Evolutionary conservation across 2,888 invertebrate genomes (phyloP).

Genomic region (Cheilosia soror): DNA sequence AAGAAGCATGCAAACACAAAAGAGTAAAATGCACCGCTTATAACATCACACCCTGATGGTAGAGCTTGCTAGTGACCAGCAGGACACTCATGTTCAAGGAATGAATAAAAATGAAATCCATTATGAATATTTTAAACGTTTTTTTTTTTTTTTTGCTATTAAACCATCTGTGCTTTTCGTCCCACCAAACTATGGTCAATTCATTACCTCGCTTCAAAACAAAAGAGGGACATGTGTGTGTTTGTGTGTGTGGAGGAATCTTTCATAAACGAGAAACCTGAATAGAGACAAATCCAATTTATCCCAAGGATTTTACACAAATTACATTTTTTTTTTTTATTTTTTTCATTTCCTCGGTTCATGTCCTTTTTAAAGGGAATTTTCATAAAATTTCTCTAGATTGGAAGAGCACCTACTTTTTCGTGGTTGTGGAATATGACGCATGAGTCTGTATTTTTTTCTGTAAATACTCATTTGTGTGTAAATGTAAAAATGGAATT

Average conservation of each 20-base stretch:
- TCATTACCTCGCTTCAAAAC: slow-evolving; percentile 42
- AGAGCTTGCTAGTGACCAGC: slow-evolving; percentile 12
- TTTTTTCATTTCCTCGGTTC: slow-evolving; percentile 2
- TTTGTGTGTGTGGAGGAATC: neutral
- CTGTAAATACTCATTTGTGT: neutral
- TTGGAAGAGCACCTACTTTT: neutral
- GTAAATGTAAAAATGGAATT: neutral
- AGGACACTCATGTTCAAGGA: slow-evolving; percentile 14
- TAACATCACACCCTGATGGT: slow-evolving; percentile 32
- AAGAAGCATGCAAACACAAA: slow-evolving; percentile 1
- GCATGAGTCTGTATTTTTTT: neutral
- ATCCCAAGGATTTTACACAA: slow-evolving; percentile 28
- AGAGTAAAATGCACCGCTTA: slow-evolving; percentile 43
- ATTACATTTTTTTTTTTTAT: neutral
- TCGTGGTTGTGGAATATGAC: neutral
- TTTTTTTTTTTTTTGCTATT: neutral
- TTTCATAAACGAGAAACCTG: neutral
- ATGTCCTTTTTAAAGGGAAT: slow-evolving; percentile 29
- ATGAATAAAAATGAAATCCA: slow-evolving; percentile 57
- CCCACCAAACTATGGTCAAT: slow-evolving; percentile 32
- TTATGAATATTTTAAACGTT: slow-evolving; percentile 65
- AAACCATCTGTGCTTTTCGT: neutral
- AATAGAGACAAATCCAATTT: slow-evolving; percentile 39
- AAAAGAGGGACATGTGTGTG: slow-evolving; percentile 17
- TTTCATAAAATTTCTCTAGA: slow-evolving; percentile 30